Base-by-base conservation (phyloP, 2,888 invertebrate genomes). In the Athalia rosae region DNA sequence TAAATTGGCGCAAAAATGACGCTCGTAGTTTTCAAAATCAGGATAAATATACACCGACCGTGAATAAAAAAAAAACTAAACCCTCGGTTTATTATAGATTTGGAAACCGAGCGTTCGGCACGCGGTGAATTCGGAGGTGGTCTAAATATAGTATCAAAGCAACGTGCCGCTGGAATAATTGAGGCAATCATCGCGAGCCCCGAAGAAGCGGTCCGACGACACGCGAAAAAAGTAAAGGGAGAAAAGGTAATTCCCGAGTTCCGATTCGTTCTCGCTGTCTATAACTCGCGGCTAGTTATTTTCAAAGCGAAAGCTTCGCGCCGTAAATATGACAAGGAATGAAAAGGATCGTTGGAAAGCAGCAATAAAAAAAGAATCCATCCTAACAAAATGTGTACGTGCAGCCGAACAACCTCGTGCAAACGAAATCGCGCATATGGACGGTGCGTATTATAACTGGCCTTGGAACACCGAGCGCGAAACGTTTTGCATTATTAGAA, bases 121-220 rank as follows among this genome's bases (percentile, higher is more conserved):
- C 28, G 45, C 45, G n/a, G 15, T 45, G 47, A 64, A 45, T 47
- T 47, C 13, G 43, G 41, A 62, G 62, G 64, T 47, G 47, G 64
- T 4, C 6, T 64, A 3, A 43, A 47, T 28, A 28, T 11, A 28
- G 67, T 41, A 53, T 11, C 28, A 67, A 53, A 53, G 67, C 50
- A 28, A 67, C 67, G 67, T 67, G 67, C 67, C 67, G 15, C 11
- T 15, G n/a, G 28, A 9, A 41, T 6, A 67, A 67, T 67, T 67
- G 67, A 67, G 67, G 43, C 67, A 67, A 67, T 67, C 67, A 53
- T 67, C 15, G 15, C 11, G 53, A 67, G n/a, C 67, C 50, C 28
- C 28, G 45, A 8, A 67, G 47, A 67, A 50, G 50, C 53, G 67
- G 50, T 67, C 28, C 67, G 4, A 11, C n/a, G 13, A 66, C 13